phyloP scores from a whole-genome alignment of 2,888 invertebrate species.

The Zygogramma bicolorata region DNA sequence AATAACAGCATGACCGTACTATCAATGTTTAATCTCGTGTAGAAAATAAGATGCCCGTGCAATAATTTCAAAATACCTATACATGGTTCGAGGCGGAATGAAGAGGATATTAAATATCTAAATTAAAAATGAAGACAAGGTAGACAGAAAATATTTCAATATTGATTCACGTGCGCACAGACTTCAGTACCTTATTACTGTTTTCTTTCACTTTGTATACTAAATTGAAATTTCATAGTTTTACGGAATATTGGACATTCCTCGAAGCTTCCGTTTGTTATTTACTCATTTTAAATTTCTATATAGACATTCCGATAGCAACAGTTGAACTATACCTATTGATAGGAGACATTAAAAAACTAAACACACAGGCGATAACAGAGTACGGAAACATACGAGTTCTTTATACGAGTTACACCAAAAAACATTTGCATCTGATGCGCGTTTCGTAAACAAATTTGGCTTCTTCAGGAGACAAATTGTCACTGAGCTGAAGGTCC shows the following conservation, averaged over 20 bases:
- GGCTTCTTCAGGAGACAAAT: no score
- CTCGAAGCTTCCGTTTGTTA: neutral
- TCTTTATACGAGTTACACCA: no score
- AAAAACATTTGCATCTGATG: no score
- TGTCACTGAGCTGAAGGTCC: no score
- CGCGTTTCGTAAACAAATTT: no score
- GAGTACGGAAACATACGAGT: no score
- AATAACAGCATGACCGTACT: no score
- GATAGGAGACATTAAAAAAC: no score
- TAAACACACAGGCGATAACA: no score
- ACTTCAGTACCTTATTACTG: neutral
- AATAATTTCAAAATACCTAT: neutral
- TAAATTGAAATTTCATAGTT: neutral
- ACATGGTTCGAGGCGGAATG: neutral
- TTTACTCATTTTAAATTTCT: neutral
- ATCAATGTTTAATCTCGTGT: slow-evolving; percentile 2
- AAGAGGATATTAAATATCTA: slow-evolving; percentile 1
- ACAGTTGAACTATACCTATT: no score
- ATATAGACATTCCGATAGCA: neutral
- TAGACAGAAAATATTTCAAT: slow-evolving; percentile 10
- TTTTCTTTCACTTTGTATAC: neutral
- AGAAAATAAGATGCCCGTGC: neutral
- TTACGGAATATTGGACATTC: neutral
- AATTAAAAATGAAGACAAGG: slow-evolving; percentile 5
- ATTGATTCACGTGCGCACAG: neutral